Evolutionary conservation across 2,888 invertebrate genomes (phyloP).

Genomic region (Tubulanus polymorphus): DNA sequence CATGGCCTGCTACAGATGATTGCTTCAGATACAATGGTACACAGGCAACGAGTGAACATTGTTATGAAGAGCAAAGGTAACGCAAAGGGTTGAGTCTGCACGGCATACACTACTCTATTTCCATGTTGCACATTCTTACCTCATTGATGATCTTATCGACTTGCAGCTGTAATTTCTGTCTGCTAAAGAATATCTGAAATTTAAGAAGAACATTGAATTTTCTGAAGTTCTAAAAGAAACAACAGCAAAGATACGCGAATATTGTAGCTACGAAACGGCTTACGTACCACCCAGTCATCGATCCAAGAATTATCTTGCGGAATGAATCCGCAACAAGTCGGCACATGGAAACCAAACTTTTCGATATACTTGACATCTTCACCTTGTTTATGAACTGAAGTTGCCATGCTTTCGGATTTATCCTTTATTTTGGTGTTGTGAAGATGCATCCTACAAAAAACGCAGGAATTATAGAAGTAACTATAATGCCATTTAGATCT

Average conservation of each 20-base stretch:
- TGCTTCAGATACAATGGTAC: too few species aligned
- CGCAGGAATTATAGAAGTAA: background rate
- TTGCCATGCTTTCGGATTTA: slow-evolving; percentile 25
- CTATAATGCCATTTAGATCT: background rate
- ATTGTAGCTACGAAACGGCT: background rate
- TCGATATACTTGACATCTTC: slow-evolving; percentile 29
- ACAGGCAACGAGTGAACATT: too few species aligned
- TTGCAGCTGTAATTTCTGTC: background rate
- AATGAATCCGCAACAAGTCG: slow-evolving; percentile 61
- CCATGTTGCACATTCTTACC: background rate
- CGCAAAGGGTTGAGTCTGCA: too few species aligned
- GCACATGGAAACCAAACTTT: slow-evolving; percentile 59
- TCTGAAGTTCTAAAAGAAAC: background rate
- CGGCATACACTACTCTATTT: too few species aligned
- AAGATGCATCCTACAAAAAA: slow-evolving; percentile 54
- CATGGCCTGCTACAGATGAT: too few species aligned
- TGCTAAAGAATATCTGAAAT: background rate
- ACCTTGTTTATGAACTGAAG: slow-evolving; percentile 25
- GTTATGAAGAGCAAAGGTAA: too few species aligned
- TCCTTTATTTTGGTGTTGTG: slow-evolving; percentile 52
- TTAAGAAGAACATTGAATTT: background rate
- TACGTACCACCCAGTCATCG: slow-evolving; percentile 58
- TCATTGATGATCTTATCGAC: background rate
- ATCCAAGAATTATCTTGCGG: slow-evolving; percentile 59
- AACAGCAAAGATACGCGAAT: background rate